phyloP scores from a whole-genome alignment of 1,140 invertebrate species.

The Coptotermes formosanus region DNA sequence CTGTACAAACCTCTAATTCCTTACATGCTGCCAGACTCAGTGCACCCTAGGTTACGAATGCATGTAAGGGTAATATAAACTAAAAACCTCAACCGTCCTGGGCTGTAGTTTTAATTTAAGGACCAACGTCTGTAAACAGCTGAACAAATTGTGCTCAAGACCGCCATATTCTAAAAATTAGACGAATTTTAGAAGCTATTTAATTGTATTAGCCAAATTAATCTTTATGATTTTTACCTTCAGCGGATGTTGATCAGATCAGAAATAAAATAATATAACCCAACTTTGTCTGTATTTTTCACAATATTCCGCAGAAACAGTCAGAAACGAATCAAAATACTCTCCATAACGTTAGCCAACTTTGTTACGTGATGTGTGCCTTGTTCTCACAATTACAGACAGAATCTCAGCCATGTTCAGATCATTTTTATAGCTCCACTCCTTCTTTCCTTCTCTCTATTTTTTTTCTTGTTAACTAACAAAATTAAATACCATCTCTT shows the following conservation, averaged over 20 bases:
- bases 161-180: too few relatives aligned
- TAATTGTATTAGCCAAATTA: too few relatives aligned
- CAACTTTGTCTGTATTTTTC: not conserved
- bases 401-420: not conserved
- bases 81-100: too few relatives aligned
- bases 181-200: too few relatives aligned
- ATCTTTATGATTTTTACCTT: not conserved
- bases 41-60: too few relatives aligned
- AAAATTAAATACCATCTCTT: slow-evolving; percentile 12
- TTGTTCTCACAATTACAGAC: not conserved
- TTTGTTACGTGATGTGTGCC: not conserved
- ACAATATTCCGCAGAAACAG: not conserved
- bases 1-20: too few relatives aligned
- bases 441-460: not conserved
- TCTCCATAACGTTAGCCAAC: not conserved
- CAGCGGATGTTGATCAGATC: not conserved
- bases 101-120: too few relatives aligned
- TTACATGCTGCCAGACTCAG: too few relatives aligned
- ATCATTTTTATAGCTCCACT: not conserved
- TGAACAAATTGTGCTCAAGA: too few relatives aligned
- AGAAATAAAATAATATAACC: not conserved
- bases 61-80: too few relatives aligned
- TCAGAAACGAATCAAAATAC: not conserved
- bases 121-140: too few relatives aligned
- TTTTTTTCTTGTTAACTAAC: slow-evolving; percentile 2